Evolutionary conservation across 2,113 vertebrate genomes (phyloP).

Genomic region (Rhegmatorhina hoffmannsi): DNA sequence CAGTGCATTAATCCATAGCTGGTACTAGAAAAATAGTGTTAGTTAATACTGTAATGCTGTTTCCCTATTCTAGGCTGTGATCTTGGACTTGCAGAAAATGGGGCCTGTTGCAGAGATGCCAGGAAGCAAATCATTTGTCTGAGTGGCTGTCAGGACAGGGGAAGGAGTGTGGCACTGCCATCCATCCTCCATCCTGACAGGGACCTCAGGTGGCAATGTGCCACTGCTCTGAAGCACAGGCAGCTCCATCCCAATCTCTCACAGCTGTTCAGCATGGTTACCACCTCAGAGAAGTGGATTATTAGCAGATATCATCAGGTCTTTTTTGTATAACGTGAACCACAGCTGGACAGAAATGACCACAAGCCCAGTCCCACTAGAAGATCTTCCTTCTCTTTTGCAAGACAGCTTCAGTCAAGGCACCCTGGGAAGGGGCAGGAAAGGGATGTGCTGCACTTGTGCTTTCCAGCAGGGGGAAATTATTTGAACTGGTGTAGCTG

Average conservation of each 20-base stretch:
- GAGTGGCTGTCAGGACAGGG: neutral
- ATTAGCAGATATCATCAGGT: neutral
- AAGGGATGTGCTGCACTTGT: rapidly evolving
- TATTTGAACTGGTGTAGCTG: neutral
- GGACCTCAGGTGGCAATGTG: neutral
- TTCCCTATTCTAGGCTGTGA: neutral
- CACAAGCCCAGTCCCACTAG: neutral
- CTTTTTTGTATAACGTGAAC: neutral
- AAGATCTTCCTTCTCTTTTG: neutral
- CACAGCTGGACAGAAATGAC: neutral
- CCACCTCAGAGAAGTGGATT: neutral
- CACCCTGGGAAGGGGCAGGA: neutral
- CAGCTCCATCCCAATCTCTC: neutral
- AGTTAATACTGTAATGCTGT: neutral
- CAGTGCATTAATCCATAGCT: neutral
- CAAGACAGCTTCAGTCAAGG: neutral
- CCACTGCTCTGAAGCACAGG: neutral
- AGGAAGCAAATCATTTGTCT: neutral
- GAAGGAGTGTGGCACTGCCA: neutral
- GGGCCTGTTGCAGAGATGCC: neutral
- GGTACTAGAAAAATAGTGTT: neutral
- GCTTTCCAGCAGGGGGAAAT: neutral
- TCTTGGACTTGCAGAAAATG: neutral
- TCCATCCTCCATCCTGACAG: neutral
- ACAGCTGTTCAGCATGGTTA: neutral